Evolutionary conservation across 2,888 invertebrate species (phyloP).

Genomic region (Clivina fossor): DNA sequence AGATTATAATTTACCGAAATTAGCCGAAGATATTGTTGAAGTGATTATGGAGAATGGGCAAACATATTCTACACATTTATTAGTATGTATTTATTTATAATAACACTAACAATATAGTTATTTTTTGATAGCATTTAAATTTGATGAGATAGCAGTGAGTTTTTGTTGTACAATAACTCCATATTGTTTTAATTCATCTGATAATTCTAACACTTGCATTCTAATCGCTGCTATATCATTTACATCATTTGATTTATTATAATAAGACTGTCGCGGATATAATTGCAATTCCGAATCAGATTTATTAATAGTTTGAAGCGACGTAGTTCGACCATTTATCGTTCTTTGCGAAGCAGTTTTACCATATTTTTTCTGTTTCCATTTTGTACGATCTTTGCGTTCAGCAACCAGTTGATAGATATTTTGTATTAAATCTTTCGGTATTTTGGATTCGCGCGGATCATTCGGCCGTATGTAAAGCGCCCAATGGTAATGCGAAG

Average conservation of each 20-base stretch:
- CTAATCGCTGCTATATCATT: conserved; percentile 1
- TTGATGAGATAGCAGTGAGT: conserved; percentile 12
- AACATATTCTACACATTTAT: conserved; percentile 64
- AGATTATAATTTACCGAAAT: conserved; percentile 61
- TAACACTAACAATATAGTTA: conserved; percentile 6
- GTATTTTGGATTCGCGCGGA: conserved; percentile 76
- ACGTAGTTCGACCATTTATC: conserved; percentile 13
- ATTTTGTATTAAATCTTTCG: conserved; percentile 72
- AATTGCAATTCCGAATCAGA: conserved; percentile 20
- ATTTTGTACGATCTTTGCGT: conserved; percentile 62
- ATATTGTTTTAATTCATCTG: conserved; percentile 26
- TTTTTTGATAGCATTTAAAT: conserved; percentile 17
- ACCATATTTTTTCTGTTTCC: conserved; percentile 54
- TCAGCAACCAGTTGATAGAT: conserved; percentile 75
- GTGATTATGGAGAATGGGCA: conserved; percentile 68
- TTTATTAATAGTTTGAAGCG: conserved; percentile 21
- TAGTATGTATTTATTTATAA: conserved; percentile 59
- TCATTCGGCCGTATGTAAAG: conserved; percentile 80
- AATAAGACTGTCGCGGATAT: conserved; percentile 4
- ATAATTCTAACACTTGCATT: conserved; percentile 25
- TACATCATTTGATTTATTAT: conserved; percentile 19
- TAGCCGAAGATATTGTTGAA: conserved; percentile 48
- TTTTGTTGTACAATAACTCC: conserved; percentile 21
- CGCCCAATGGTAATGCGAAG: conserved; percentile 71
- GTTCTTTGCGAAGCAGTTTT: conserved; percentile 18